Evolutionary conservation across 2,797 vertebrate genomes (phyloP).

Genomic region (Apogon hyalosoma): DNA sequence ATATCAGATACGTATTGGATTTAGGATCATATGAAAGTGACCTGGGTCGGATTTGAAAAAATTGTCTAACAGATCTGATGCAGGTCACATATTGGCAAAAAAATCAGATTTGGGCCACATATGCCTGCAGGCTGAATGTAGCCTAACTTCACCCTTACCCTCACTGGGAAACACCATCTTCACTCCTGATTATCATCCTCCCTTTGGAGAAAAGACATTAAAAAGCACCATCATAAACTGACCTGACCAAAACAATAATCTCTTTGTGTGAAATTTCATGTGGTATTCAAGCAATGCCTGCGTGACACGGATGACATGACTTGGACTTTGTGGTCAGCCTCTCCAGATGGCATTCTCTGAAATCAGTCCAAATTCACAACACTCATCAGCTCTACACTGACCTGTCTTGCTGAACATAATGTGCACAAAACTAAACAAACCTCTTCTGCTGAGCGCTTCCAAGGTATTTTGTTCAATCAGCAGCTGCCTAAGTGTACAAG

Average conservation of each 20-base stretch:
- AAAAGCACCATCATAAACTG: conserved; percentile 40
- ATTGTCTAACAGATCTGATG: too few species aligned
- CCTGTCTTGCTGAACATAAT: conserved; percentile 36
- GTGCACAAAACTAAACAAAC: conserved; percentile 39
- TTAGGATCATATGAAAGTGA: too few species aligned
- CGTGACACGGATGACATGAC: conserved; percentile 40
- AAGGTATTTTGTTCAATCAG: conserved; percentile 48
- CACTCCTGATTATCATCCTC: conserved; percentile 6
- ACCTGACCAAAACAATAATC: conserved; percentile 43
- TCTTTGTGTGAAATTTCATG: conserved; percentile 60
- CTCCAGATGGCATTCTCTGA: conserved; percentile 53
- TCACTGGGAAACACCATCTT: background rate
- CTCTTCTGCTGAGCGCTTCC: conserved; percentile 36
- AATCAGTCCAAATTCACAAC: conserved; percentile 44
- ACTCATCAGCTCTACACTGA: conserved; percentile 22
- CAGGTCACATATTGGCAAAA: too few species aligned
- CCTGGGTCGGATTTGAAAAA: too few species aligned
- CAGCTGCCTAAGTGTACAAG: conserved; percentile 46
- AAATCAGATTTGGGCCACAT: too few species aligned
- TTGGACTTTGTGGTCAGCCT: conserved; percentile 49
- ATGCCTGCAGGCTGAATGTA: background rate
- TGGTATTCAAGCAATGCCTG: conserved; percentile 69
- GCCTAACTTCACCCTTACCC: background rate
- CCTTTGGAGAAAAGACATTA: conserved; percentile 24
- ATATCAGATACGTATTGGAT: too few species aligned